Percentiles rank a stretch among this genome's conserved stretches.
Evolutionary conservation across 2,888 invertebrate genomes (phyloP).

Genomic region (Sminthurinus aureus): DNA sequence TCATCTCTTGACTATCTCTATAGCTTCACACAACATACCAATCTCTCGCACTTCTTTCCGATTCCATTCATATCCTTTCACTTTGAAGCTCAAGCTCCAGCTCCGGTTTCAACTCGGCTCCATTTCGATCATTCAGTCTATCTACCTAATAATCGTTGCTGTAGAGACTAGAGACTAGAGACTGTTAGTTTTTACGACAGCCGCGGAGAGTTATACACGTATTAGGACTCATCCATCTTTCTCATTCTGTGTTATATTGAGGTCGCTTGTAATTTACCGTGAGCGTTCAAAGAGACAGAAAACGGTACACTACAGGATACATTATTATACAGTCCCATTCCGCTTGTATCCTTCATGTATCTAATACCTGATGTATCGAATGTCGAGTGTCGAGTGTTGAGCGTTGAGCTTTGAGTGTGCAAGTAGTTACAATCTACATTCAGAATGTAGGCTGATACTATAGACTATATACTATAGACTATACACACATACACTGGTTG

Average conservation of each 20-base stretch:
- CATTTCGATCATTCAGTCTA: not conserved
- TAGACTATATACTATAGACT: too few species aligned
- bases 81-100: not conserved
- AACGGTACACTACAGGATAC: too few species aligned
- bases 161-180: not conserved
- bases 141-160: slow-evolving; percentile 1
- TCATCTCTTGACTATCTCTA: not conserved
- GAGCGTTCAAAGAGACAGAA: too few species aligned
- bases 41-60: not conserved
- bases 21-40: not conserved
- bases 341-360: too few species aligned
- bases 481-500: not conserved
- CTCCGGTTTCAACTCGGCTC: not conserved
- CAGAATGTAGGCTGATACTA: not conserved
- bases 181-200: not conserved
- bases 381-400: too few species aligned
- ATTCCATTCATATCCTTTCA: not conserved
- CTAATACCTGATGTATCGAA: too few species aligned
- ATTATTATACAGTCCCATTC: too few species aligned
- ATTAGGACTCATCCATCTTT: not conserved
- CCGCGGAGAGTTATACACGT: not conserved
- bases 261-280: not conserved
- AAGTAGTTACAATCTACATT: too few species aligned
- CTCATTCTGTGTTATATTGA: not conserved
- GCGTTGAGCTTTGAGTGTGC: too few species aligned